Conservation (phyloP, 2,113 vertebrate genomes). For the Pygoscelis antarcticus region DNA sequence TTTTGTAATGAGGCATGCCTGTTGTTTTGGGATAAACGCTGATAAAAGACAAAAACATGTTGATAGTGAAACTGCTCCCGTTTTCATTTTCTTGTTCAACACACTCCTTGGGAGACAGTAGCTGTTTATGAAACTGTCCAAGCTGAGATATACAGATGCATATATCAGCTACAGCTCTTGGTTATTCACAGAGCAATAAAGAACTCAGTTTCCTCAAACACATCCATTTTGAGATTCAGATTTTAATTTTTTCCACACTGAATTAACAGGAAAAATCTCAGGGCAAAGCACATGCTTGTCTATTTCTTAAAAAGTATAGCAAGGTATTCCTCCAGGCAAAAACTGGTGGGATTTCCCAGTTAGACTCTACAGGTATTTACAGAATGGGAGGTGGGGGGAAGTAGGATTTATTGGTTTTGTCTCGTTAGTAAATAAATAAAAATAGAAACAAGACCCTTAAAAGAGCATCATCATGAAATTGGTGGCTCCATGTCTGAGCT, state of each 20-base stretch:
- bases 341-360: neutral
- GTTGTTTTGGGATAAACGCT: conserved; percentile 1
- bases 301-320: neutral
- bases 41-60: neutral
- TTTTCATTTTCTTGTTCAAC: neutral
- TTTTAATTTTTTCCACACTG: neutral
- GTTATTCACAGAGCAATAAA: neutral
- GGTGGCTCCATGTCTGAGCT: neutral
- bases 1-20: neutral
- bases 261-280: neutral
- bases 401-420: neutral
- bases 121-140: neutral
- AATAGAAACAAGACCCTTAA: neutral
- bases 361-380: neutral
- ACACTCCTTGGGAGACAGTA: neutral
- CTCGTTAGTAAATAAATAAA: neutral
- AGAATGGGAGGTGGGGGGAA: neutral
- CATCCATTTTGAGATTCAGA: neutral
- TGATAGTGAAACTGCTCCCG: neutral
- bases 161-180: neutral
- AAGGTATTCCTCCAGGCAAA: neutral
- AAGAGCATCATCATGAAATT: neutral
- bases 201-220: neutral
- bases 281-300: neutral
- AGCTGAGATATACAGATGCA: neutral